Conservation (phyloP, 1,140 invertebrate species). For the Teleopsis dalmanni region DNA sequence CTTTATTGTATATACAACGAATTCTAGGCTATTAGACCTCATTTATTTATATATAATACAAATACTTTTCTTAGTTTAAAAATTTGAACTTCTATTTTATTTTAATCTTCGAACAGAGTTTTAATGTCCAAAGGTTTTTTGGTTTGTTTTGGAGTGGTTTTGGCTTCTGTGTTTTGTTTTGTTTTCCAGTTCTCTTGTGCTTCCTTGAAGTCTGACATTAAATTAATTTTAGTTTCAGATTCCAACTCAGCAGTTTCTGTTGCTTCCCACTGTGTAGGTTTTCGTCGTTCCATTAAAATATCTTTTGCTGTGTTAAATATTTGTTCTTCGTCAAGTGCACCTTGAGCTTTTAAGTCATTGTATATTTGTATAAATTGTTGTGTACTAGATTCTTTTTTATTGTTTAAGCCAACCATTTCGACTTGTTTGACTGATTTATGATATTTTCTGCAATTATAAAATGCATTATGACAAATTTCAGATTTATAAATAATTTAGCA, state of each 20-base stretch:
- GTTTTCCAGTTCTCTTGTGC: no score
- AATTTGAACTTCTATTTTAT: no score
- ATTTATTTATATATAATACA: no score
- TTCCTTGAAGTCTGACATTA: no score
- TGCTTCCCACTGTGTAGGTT: neutral
- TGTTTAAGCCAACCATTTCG: slow-evolving; percentile 48
- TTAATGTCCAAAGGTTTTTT: no score
- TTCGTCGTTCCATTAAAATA: slow-evolving; percentile 36
- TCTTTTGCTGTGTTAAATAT: slow-evolving; percentile 46
- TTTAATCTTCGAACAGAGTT: no score
- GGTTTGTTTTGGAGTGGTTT: no score
- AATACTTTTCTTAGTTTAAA: no score
- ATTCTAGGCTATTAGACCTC: no score
- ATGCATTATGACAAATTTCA: neutral
- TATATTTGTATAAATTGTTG: slow-evolving; percentile 56
- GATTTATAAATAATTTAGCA: neutral
- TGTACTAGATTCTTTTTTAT: slow-evolving; percentile 47
- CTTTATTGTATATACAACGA: no score
- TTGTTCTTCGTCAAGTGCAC: slow-evolving; percentile 45
- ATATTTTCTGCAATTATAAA: slow-evolving; percentile 49
- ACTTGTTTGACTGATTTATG: slow-evolving; percentile 50
- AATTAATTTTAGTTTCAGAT: no score
- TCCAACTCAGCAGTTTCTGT: neutral
- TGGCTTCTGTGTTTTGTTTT: no score
- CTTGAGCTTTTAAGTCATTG: slow-evolving; percentile 48